A percentile compares a stretch with the other conserved stretches of the same genome.
These are phyloP conservation scores for Theonella swinhoei DNA, from an alignment of 37 sponge, comb jelly and placozoan genomes.

Conservation along the genomic window DNA sequence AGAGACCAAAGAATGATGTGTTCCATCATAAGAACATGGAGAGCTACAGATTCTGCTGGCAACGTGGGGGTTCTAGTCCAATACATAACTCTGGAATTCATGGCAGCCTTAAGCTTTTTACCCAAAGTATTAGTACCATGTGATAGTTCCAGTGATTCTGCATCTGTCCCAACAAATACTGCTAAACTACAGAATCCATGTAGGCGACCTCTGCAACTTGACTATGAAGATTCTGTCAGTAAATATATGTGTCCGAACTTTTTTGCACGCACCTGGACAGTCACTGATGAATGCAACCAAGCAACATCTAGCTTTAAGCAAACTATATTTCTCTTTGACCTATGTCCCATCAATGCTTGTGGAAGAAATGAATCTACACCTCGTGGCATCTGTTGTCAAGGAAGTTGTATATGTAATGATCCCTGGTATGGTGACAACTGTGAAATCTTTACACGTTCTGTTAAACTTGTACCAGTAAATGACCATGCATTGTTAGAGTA, in stretches of 20 bases:
- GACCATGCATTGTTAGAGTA: conserved; percentile 10
- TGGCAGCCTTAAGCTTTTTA: not conserved
- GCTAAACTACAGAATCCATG: conserved; percentile 27
- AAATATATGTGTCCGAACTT: conserved; percentile 5
- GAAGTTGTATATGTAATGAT: conserved; percentile 22
- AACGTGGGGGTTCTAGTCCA: conserved; percentile 27
- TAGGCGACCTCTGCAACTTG: not conserved
- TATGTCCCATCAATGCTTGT: conserved; percentile 34
- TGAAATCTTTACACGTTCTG: conserved; percentile 8
- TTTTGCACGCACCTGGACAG: conserved; percentile 33
- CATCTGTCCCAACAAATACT: conserved; percentile 20
- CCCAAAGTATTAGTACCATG: conserved; percentile 8
- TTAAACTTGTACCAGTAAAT: conserved; percentile 4
- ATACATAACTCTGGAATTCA: conserved; percentile 17
- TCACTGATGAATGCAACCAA: not conserved
- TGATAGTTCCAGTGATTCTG: too few relatives aligned
- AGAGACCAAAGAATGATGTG: conserved; percentile 11
- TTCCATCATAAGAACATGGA: conserved; percentile 27
- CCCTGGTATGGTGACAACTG: conserved; percentile 38
- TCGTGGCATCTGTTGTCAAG: conserved; percentile 6
- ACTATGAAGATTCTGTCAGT: not conserved
- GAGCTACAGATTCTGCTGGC: conserved; percentile 40
- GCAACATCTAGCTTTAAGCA: not conserved
- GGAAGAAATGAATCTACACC: conserved; percentile 38
- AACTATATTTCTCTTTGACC: conserved; percentile 13